Base-by-base conservation (phyloP, 2,888 invertebrate species). In the Lasioglossum figueresi region DNA sequence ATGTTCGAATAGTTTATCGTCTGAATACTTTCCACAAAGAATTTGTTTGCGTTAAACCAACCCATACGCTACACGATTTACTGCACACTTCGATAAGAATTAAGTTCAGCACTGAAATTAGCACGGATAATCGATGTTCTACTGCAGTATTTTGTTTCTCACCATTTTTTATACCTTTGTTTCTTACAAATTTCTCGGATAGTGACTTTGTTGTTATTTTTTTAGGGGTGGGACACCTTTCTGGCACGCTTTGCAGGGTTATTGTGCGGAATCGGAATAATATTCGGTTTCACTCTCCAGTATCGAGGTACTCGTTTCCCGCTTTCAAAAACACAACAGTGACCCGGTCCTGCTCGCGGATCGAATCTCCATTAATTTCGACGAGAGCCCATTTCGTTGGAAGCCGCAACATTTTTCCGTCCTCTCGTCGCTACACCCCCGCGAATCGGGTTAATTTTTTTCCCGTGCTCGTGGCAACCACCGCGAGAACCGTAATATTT, bases 321-420 rank as follows among this genome's bases (percentile, higher is more conserved):
- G 63, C 43, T 34, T 77, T 81, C 63, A 75, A 78, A 82, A 85
- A 80, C 80, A 76, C 80, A 82, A 63, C 23, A 40, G 74, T 52
- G 79, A 79, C 79, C 56, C 68, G 70, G 79, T 75, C 48, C 85
- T 75, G 72, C 73, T 80, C 80, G 80, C 73, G 82, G 83, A 86
- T 88, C 88, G 86, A 89, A 86, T 88, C 81, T 84, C 89, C 88
- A 87, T 90, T 88, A 90, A 90, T 90, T 90, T 84, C 83, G 79
- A 74, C 76, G 75, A 82, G 80, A 73, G 48, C 70, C 52, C 80
- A 85, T 81, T 79, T 75, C 79, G 63, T 52, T 19, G 79, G 52
- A 71, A 59, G 75, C 85, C 86, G 88, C 85, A 86, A 87, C 86
- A 90, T 90, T 90, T 90, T 90, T 88, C 76, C 76, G 34, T 71